phyloP scores from a whole-genome alignment of 2,113 vertebrate genomes.

The Grallaria varia region DNA sequence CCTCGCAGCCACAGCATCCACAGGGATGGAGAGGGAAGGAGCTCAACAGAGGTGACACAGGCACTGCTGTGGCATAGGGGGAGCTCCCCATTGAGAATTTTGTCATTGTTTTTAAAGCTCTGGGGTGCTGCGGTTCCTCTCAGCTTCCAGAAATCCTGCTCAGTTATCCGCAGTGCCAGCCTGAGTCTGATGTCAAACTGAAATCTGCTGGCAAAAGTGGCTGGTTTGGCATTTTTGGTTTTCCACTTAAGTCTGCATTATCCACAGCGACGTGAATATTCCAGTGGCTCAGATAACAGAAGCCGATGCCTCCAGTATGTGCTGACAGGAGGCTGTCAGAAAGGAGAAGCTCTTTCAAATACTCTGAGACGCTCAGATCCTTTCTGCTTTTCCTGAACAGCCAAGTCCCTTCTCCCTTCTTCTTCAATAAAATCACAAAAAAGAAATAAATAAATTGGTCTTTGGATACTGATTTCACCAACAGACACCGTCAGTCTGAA shows the following conservation, averaged over 20 bases:
- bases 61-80: background rate
- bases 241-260: background rate
- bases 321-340: background rate
- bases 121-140: background rate
- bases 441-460: background rate
- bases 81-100: slow-evolving; percentile 21
- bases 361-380: background rate
- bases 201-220: background rate
- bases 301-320: background rate
- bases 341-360: background rate
- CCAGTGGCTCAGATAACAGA: background rate
- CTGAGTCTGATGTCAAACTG: background rate
- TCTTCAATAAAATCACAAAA: background rate
- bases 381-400: background rate
- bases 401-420: background rate
- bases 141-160: slow-evolving; percentile 21
- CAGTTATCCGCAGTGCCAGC: slow-evolving; percentile 19
- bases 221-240: background rate
- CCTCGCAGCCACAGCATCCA: background rate
- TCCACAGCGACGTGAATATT: background rate
- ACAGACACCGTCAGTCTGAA: background rate
- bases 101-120: background rate
- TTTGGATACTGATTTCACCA: background rate
- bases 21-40: background rate
- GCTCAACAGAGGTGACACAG: background rate